A percentile compares a stretch with the other conserved stretches of the same genome.
phyloP scores from a whole-genome alignment of 1,140 invertebrate species.

The Rhopalosiphum padi region DNA sequence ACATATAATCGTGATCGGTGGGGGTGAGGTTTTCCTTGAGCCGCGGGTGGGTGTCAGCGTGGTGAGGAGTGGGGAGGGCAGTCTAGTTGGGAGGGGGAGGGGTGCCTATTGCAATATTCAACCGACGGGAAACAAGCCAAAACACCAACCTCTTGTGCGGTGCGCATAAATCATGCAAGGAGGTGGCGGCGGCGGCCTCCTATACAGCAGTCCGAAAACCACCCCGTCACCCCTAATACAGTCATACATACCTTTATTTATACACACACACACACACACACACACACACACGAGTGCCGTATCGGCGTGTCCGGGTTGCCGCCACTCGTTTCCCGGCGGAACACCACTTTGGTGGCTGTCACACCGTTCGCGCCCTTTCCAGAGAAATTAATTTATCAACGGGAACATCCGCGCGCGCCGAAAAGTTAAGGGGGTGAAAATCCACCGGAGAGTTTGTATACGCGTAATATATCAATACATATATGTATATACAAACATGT shows the following conservation, averaged over 20 bases:
- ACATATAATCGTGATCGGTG: neutral
- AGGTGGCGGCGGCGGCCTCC: neutral
- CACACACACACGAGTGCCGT: neutral
- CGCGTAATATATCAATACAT: neutral
- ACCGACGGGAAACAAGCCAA: conserved; percentile 54
- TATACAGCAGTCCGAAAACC: conserved; percentile 17
- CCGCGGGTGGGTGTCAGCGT: neutral
- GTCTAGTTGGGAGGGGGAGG: too few relatives aligned
- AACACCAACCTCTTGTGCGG: conserved; percentile 53
- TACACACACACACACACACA: neutral
- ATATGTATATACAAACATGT: neutral
- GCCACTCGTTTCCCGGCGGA: conserved; percentile 1
- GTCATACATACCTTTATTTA: neutral
- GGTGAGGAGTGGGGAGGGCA: neutral
- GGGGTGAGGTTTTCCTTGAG: too few relatives aligned
- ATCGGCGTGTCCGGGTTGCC: neutral
- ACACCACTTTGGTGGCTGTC: conserved; percentile 25
- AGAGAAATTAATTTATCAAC: conserved; percentile 51
- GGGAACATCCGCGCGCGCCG: neutral
- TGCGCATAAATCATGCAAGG: conserved; percentile 51
- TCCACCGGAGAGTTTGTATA: neutral
- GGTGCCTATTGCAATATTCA: conserved; percentile 48
- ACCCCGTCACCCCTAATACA: neutral
- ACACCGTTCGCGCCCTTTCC: neutral
- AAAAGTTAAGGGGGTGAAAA: conserved; percentile 48